Percentiles rank a stretch among this genome's conserved stretches.
Evolutionary conservation across 2,888 invertebrate genomes (phyloP).

Genomic region (Lasioglossum marginatum): DNA sequence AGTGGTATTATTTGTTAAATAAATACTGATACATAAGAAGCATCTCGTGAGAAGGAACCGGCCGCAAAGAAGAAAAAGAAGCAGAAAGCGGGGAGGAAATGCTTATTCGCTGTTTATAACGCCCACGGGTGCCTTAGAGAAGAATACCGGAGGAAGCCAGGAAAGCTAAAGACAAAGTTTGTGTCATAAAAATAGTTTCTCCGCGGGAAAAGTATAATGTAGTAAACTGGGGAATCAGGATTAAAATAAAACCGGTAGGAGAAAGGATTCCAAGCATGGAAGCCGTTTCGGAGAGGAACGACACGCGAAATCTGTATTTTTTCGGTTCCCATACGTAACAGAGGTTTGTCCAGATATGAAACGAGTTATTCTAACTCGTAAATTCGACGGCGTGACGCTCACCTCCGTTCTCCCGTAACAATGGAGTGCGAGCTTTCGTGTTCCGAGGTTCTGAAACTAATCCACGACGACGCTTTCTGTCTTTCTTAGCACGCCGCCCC

Average conservation of each 20-base stretch:
- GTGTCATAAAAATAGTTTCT: conserved; percentile 2
- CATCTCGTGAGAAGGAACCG: background rate
- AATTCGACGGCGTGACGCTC: background rate
- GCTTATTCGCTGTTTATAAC: conserved; percentile 26
- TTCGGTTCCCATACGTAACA: background rate
- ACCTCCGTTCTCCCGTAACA: conserved; percentile 20
- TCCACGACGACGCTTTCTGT: conserved; percentile 52
- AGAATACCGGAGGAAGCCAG: background rate
- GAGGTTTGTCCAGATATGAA: background rate
- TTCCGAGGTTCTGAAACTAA: conserved; percentile 26
- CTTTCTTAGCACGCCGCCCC: conserved; percentile 49
- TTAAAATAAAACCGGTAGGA: background rate
- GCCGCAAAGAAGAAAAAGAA: background rate
- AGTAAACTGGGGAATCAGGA: background rate
- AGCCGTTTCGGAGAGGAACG: background rate
- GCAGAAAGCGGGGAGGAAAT: conserved; percentile 15
- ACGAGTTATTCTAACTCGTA: conserved; percentile 6
- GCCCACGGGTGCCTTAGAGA: conserved; percentile 2
- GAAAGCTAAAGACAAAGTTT: conserved; percentile 5
- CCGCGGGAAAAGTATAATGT: background rate
- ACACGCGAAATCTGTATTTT: background rate
- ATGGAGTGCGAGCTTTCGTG: conserved; percentile 24
- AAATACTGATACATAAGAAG: background rate
- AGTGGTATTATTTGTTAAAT: background rate
- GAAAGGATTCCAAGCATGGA: background rate